These are phyloP conservation scores for Chlorodrepanis virens DNA, from an alignment of 2,113 vertebrate species.

Conservation along the genomic window DNA sequence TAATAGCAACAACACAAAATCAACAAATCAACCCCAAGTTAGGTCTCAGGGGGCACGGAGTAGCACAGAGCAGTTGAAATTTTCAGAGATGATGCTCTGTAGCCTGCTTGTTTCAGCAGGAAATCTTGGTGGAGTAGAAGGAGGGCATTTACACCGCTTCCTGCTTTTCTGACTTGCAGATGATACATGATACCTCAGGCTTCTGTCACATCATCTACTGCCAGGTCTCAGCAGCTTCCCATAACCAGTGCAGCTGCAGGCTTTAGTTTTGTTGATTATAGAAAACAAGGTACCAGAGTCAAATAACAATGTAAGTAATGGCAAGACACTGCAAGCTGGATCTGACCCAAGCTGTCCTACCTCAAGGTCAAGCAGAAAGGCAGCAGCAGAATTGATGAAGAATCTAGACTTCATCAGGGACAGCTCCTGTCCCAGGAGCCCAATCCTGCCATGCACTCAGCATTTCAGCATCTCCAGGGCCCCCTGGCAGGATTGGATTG, in stretches of 20 bases:
- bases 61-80: not conserved
- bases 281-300: constrained; percentile 20
- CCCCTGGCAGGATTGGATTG: not conserved
- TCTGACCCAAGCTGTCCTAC: not conserved
- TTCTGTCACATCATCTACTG: not conserved
- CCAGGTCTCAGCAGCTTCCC: constrained; percentile 37
- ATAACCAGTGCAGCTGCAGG: not conserved
- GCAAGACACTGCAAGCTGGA: not conserved
- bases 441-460: not conserved
- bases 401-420: not conserved
- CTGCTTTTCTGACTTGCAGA: constrained; percentile 18
- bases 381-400: not conserved
- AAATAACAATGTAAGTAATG: not conserved
- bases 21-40: not conserved
- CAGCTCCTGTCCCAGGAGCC: not conserved
- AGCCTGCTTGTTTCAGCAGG: constrained; percentile 1
- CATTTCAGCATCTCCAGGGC: not conserved
- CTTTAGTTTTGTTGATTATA: not conserved
- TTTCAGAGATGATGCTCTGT: not conserved
- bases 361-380: constrained; percentile 40
- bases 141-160: constrained; percentile 1
- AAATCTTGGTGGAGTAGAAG: not conserved
- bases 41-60: not conserved
- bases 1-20: not conserved
- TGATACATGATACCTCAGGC: not conserved